Percentiles rank a stretch among this genome's conserved stretches.
Conservation (phyloP, 2,113 vertebrate species). For the Merops nubicus region DNA sequence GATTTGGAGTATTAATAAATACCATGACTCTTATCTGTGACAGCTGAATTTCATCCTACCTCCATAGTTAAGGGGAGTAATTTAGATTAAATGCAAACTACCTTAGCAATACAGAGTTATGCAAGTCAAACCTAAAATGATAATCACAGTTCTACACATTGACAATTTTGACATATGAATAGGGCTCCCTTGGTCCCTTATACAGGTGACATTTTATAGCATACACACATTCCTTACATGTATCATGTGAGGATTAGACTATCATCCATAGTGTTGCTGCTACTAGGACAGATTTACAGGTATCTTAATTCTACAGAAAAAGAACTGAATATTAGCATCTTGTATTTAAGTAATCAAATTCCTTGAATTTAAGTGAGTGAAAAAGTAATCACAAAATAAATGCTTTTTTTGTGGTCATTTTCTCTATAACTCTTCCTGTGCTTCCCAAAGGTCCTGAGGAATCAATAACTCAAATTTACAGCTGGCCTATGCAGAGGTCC, state of each 20-base stretch:
- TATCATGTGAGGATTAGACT: neutral
- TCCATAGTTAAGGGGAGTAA: neutral
- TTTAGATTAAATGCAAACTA: neutral
- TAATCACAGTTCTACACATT: neutral
- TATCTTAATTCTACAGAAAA: neutral
- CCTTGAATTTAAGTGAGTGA: neutral
- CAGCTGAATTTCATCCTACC: slow-evolving; percentile 2
- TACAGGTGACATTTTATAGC: neutral
- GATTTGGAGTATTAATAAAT: slow-evolving; percentile 18
- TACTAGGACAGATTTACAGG: neutral
- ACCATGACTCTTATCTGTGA: neutral
- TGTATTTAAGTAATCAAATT: neutral
- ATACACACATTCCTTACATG: neutral
- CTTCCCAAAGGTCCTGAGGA: neutral
- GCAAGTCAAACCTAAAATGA: neutral
- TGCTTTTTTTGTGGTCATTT: neutral
- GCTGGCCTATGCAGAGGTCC: neutral
- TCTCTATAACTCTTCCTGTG: neutral
- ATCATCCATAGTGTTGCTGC: neutral
- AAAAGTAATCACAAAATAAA: neutral
- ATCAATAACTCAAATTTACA: neutral
- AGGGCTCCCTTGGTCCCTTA: neutral
- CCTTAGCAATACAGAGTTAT: neutral
- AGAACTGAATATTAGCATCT: neutral
- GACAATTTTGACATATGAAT: neutral